Conservation (phyloP, 2,113 vertebrate genomes). For the Xiphorhynchus elegans region DNA sequence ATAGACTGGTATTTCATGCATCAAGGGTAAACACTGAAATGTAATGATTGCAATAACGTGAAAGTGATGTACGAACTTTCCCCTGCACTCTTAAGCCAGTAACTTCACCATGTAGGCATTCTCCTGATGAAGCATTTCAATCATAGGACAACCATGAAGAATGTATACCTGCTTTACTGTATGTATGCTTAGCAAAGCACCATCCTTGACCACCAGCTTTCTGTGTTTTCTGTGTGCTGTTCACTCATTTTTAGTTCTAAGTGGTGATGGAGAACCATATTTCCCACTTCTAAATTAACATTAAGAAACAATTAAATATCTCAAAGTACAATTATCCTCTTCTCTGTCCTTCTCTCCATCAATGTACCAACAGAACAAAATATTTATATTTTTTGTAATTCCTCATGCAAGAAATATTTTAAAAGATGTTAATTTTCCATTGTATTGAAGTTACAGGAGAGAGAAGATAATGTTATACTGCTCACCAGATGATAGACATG, state of each 20-base stretch:
- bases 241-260: not conserved
- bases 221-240: not conserved
- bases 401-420: not conserved
- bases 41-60: not conserved
- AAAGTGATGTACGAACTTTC: not conserved
- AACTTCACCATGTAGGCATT: fast-evolving
- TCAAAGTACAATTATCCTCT: not conserved
- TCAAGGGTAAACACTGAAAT: not conserved
- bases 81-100: not conserved
- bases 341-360: not conserved
- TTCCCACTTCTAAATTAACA: not conserved
- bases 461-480: not conserved
- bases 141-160: not conserved
- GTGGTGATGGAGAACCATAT: not conserved
- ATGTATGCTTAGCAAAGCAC: not conserved
- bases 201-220: not conserved
- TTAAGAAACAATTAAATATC: not conserved
- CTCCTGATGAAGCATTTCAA: not conserved
- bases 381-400: not conserved
- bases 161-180: not conserved
- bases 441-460: not conserved
- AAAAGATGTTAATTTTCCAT: not conserved
- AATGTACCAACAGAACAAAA: not conserved
- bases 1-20: not conserved
- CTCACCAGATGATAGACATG: not conserved